Evolutionary conservation across 2,888 invertebrate genomes (phyloP).

Genomic region (Cerastoderma edule): DNA sequence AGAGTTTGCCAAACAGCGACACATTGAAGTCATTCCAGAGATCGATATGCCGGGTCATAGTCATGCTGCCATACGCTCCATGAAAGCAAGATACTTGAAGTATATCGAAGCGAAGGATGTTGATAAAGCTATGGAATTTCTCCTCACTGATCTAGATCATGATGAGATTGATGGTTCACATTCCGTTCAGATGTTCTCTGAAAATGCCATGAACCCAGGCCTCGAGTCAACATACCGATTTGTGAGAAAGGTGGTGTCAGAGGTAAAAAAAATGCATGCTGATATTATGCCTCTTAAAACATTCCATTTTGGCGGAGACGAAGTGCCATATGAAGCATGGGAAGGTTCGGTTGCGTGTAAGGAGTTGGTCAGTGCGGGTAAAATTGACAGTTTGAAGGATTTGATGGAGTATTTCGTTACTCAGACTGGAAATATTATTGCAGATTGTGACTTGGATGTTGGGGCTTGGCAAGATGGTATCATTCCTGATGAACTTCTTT

Average conservation of each 20-base stretch:
- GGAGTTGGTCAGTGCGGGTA: conserved; percentile 59
- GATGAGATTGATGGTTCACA: conserved; percentile 54
- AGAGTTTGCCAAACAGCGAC: conserved; percentile 68
- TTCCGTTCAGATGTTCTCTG: conserved; percentile 79
- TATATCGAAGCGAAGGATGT: conserved; percentile 59
- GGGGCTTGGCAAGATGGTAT: conserved; percentile 76
- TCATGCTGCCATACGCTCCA: conserved; percentile 77
- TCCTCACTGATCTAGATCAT: conserved; percentile 63
- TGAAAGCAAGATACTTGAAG: conserved; percentile 71
- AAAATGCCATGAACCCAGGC: conserved; percentile 81
- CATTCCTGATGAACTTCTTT: conserved; percentile 59
- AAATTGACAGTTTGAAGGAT: conserved; percentile 59
- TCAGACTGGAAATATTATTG: conserved; percentile 66
- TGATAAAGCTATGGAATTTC: conserved; percentile 62
- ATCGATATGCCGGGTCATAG: conserved; percentile 81
- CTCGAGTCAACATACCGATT: conserved; percentile 78
- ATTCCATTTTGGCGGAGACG: conserved; percentile 82
- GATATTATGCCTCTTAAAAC: conserved; percentile 68
- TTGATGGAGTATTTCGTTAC: conserved; percentile 75
- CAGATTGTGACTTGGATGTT: conserved; percentile 61
- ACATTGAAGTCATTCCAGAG: conserved; percentile 81
- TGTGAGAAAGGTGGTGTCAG: conserved; percentile 75
- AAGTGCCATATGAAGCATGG: conserved; percentile 79
- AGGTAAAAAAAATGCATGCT: conserved; percentile 72
- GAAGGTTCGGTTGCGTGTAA: conserved; percentile 73